Evolutionary conservation across 2,113 vertebrate species (phyloP).

Genomic region (Lophura nycthemera): DNA sequence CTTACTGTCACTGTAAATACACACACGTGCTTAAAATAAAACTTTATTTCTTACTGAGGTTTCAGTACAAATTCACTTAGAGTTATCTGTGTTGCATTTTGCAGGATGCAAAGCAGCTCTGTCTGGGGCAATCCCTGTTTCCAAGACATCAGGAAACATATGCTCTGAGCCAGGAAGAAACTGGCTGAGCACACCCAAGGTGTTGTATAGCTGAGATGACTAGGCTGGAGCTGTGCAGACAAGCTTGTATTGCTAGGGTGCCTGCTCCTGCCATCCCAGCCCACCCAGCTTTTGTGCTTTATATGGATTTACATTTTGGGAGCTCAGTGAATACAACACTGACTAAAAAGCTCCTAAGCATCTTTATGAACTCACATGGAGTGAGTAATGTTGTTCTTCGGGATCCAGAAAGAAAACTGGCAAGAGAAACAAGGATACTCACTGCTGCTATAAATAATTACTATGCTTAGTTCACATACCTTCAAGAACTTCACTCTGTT

Average conservation of each 20-base stretch:
- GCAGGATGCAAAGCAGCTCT: not conserved
- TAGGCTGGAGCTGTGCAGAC: not conserved
- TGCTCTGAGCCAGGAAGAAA: not conserved
- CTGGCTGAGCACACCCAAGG: not conserved
- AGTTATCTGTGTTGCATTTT: not conserved
- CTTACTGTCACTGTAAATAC: not conserved
- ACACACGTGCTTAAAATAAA: not conserved
- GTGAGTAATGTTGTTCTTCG: not conserved
- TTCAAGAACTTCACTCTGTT: not conserved
- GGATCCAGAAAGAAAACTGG: not conserved
- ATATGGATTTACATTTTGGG: not conserved
- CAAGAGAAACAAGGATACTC: not conserved
- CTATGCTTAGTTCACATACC: not conserved
- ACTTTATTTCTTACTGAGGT: not conserved
- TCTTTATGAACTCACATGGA: not conserved
- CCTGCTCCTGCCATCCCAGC: not conserved
- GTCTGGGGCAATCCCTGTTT: not conserved
- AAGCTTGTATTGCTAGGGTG: not conserved
- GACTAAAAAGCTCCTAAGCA: not conserved
- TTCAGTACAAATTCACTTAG: not conserved
- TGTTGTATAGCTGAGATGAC: fast-evolving
- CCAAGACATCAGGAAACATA: not conserved
- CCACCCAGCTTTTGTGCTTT: not conserved
- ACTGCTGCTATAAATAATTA: not conserved
- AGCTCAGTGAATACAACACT: not conserved